phyloP scores from a whole-genome alignment of 2,113 vertebrate species.

The Hucho hucho region DNA sequence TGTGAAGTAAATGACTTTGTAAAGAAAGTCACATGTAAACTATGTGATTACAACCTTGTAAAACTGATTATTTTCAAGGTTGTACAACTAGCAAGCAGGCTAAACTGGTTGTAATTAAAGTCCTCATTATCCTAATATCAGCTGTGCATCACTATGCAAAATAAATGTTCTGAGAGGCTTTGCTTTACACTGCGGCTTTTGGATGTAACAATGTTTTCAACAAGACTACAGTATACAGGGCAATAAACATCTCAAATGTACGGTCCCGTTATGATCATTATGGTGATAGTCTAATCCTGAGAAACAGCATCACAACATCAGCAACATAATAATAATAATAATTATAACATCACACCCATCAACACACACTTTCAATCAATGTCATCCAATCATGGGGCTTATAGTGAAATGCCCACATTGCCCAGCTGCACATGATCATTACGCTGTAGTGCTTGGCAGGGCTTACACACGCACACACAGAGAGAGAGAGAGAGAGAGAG shows the following conservation, averaged over 20 bases:
- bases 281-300: not conserved
- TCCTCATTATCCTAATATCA: slow-evolving; percentile 31
- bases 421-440: too few relatives aligned
- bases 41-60: not conserved
- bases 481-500: too few relatives aligned
- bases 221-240: too few relatives aligned
- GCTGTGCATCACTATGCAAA: slow-evolving; percentile 42
- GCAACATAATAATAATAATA: not conserved
- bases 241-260: too few relatives aligned
- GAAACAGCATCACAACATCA: not conserved
- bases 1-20: not conserved
- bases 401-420: not conserved
- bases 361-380: not conserved
- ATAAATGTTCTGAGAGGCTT: slow-evolving; percentile 13
- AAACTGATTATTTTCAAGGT: not conserved
- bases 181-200: too few relatives aligned
- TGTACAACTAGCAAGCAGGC: not conserved
- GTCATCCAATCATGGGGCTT: not conserved
- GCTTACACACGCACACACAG: not conserved
- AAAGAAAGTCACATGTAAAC: too few relatives aligned
- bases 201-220: too few relatives aligned
- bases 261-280: not conserved
- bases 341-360: not conserved
- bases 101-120: not conserved
- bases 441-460: too few relatives aligned